Base-by-base conservation (phyloP, 1,140 invertebrate species). In the Lanistes nyassanus region DNA sequence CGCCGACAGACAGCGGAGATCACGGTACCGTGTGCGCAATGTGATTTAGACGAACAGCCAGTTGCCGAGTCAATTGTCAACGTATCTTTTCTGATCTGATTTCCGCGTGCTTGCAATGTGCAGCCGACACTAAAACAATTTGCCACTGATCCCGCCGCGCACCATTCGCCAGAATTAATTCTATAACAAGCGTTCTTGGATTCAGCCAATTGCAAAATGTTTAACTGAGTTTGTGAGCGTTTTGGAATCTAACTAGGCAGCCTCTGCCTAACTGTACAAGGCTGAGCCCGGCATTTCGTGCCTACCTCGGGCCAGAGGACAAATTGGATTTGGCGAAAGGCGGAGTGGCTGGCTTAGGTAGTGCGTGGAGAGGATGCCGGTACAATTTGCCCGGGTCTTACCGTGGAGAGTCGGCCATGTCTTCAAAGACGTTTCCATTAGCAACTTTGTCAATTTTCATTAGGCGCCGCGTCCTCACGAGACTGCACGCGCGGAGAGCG, bases 361-460 rank as follows among this genome's bases (percentile, higher is more conserved):
- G 19, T 9, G 21, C 23, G 42, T 55, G 34, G 34, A 39, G 70
- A 39, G 34, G 29, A 36, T 67, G 65, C 34, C 65, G 65, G 19
- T 37, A 67, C 65, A 67, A 67, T 67, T 67, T 67, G 65, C 65
- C 65, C 65, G 34, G 65, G 65, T 39, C 39, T 39, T 36, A 56
- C 47, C 68, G 56, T 37, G 37, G 65, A 70, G 42, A 70, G 58
- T 74, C 75, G 47, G 31, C 42, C 69, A 51, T 21, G 72, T 84
- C 79, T 80, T 82, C 70, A 82, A 80, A 83, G 81, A 83, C 75
- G 75, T 51, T 75, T 80, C 81, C 81, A 86, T 86, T 86, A 86
- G 81, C 80, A 75, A 79, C 79, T 80, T 79, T 83, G 85, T 85
- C 85, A 77, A 80, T 81, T 81, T 80, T 82, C 75, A 83, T 84